These are phyloP conservation scores for Apodemus speciosus DNA, from an alignment of 2,113 vertebrate species.

Conservation along the genomic window DNA sequence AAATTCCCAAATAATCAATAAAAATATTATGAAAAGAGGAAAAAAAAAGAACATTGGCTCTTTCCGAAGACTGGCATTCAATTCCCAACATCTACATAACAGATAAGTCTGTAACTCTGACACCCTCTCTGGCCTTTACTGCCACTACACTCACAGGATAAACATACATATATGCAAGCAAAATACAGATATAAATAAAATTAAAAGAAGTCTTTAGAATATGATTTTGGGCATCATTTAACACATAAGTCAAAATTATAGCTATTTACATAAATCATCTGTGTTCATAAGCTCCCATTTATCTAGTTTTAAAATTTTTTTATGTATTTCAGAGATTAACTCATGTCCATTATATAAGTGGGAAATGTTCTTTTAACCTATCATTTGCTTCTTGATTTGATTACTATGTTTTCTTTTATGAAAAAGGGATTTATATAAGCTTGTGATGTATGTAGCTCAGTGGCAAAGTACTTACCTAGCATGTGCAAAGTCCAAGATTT, in stretches of 20 bases:
- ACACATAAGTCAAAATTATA: not conserved
- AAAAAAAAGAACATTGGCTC: not conserved
- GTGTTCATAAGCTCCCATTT: not conserved
- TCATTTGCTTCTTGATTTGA: not conserved
- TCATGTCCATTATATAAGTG: not conserved
- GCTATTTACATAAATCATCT: not conserved
- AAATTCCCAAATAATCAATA: not conserved
- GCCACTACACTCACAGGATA: not conserved
- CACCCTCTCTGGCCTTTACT: not conserved
- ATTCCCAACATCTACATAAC: not conserved
- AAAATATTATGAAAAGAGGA: not conserved
- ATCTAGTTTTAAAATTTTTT: not conserved
- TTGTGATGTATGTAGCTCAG: not conserved
- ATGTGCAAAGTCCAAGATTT: not conserved
- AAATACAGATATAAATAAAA: not conserved
- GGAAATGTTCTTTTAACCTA: slow-evolving; percentile 21
- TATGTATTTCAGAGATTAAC: slow-evolving; percentile 3
- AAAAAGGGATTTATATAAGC: not conserved
- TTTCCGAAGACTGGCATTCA: not conserved
- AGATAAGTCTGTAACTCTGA: not conserved
- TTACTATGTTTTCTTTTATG: not conserved
- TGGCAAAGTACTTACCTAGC: not conserved
- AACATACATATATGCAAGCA: not conserved
- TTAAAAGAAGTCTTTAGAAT: not conserved
- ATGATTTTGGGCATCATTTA: not conserved